Base-by-base conservation (phyloP, 30 jellyfish, hydroid and myxozoan species). In the Turritopsis dohrnii region DNA sequence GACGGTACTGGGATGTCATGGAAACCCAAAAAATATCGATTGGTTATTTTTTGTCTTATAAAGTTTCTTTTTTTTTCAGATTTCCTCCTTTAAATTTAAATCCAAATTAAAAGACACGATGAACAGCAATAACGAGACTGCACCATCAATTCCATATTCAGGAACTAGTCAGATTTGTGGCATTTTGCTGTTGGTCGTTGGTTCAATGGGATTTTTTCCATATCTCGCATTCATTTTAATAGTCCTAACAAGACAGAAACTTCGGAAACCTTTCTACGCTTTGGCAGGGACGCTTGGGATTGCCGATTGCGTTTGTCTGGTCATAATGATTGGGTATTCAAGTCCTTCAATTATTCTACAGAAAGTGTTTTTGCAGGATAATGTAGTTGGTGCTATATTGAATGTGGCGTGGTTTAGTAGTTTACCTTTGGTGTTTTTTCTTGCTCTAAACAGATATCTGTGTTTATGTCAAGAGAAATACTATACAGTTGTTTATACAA, bases 321-420 rank as follows among this genome's bases (percentile, higher is more conserved):
- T 74, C 21, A 20, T 74, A 19, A 74, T 74, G 83, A 74, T 74
- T 74, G 83, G 83, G 9, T 74, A 74, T 72, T 27, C 83, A n/a
- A 13, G 73, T 1, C 83, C 83, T 1, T 74, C 54, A n/a, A 26
- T 74, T 0, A 7, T 74, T 23, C 41, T 24, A 26, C 83, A 29
- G 24, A 3, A 27, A 74, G 18, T 16, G 28, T 1, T 74, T n/a
- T 13, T 27, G 73, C 28, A 1, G 19, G 24, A 52, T n/a, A 26
- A n/a, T 22, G 72, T 29, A 17, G 9, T 74, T 1, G 83, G 83
- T 74, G 83, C 54, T 21, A 29, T 74, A 26, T 30, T 74, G 18
- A 74, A 74, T 52, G 41, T 74, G 24, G 83, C 54, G 9, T 74
- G 83, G 83, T 74, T 74, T 52, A 74, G 83, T 52, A 72, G 83